A percentile compares a stretch with the other conserved stretches of the same genome.
phyloP scores from a whole-genome alignment of 92 coral and sea anemone genomes.

The Nematostella vectensis region DNA sequence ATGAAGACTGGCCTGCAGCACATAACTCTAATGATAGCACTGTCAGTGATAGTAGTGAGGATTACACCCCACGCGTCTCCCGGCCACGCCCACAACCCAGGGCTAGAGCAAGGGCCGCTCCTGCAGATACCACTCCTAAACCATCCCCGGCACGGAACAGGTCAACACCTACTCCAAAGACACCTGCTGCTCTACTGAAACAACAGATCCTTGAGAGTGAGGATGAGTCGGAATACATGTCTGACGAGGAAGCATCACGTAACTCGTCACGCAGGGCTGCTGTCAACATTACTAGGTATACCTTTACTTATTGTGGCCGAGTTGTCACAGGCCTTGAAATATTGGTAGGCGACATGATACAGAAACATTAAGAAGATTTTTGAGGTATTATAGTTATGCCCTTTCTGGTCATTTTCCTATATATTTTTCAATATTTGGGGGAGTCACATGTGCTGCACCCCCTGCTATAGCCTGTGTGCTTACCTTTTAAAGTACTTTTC shows the following conservation, averaged over 20 bases:
- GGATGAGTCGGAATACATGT: slow-evolving; percentile 49
- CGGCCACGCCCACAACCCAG: slow-evolving; percentile 80
- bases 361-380: too few species aligned
- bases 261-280: slow-evolving; percentile 72
- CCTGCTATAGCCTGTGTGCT: too few species aligned
- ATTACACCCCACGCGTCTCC: slow-evolving; percentile 57
- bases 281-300: slow-evolving; percentile 58
- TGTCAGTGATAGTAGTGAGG: slow-evolving; percentile 84
- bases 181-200: slow-evolving; percentile 16
- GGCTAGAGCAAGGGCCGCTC: slow-evolving; percentile 75
- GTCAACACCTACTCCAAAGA: slow-evolving; percentile 18
- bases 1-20: slow-evolving; percentile 85
- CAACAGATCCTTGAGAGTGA: slow-evolving; percentile 16
- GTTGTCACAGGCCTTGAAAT: not conserved
- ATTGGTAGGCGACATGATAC: not conserved
- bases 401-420: too few species aligned
- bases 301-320: too few species aligned
- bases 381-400: too few species aligned
- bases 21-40: slow-evolving; percentile 37
- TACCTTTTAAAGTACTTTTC: too few species aligned
- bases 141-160: slow-evolving; percentile 13
- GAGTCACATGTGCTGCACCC: too few species aligned
- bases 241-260: slow-evolving; percentile 59
- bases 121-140: slow-evolving; percentile 25
- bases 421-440: too few species aligned